Evolutionary conservation across 92 coral and sea anemone genomes (phyloP), one percentile per base, ranked within the genome.

Genomic region (Phenganax stokvisi): DNA sequence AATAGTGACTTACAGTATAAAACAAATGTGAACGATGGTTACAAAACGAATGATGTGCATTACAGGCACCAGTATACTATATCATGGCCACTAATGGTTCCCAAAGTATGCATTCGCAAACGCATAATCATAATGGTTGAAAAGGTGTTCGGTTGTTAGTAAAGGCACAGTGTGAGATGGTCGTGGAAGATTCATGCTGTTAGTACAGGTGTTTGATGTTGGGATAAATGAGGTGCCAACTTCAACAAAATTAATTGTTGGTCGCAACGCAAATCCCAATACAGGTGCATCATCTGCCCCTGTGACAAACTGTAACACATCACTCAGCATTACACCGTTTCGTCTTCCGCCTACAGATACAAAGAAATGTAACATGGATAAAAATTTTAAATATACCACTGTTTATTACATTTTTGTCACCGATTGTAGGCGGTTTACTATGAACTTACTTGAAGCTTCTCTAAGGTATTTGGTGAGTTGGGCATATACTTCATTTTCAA

Each of bases 61-160:
- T 59, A 59, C 65, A 12, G 25, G 15, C 15, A 59, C 15, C 15
- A 13, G 9, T 15, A 27, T 20, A 30, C 16, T 15, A 10, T 66
- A 66, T 11, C 12, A 31, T 28, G n/a, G 51, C 75, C 27, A 20
- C 52, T 31, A 75, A 56, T 20, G 20, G 29, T 75, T 75, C 53
- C 85, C 85, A 72, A 83, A 83, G 62, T 72, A 83, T 29, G 85
- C 81, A 83, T 83, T 72, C 31, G 80, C 62, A 62, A 83, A 83
- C 6, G 85, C 85, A 73, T 72, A 59, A 52, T 74, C 85, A 74
- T 72, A 83, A 8, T 72, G 74, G 60, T 55, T 28, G 30, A 57
- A 83, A 44, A 83, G 74, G 13, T 17, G 80, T 25, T 74, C 73
- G 5, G 72, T 0, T 74, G 71, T 80, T 13, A 80, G 85, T 25